These are phyloP conservation scores for Drosophila bocqueti DNA, from an alignment of 1,140 invertebrate species.

Conservation along the genomic window DNA sequence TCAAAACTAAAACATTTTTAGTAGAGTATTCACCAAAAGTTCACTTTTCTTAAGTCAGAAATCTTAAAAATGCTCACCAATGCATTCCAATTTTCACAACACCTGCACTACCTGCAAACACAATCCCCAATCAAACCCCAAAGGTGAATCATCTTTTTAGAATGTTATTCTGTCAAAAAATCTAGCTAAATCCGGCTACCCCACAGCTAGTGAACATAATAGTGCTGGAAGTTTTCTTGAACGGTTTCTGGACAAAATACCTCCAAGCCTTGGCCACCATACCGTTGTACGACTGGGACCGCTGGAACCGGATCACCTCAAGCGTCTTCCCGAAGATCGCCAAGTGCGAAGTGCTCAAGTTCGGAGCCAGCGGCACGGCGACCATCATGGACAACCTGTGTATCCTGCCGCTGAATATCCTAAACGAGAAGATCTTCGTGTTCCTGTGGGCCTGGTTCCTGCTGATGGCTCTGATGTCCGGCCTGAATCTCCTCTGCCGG, in stretches of 20 bases:
- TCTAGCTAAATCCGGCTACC: not conserved
- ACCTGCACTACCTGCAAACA: not conserved
- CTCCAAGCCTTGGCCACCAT: conserved; percentile 88
- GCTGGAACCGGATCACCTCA: conserved; percentile 87
- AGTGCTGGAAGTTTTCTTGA: conserved; percentile 90
- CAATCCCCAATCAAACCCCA: no score
- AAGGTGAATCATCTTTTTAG: not conserved
- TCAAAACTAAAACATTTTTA: no score
- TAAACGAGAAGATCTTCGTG: conserved; percentile 93
- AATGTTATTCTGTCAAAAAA: not conserved
- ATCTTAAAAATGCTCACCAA: no score
- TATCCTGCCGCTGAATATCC: conserved; percentile 91
- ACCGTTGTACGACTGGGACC: conserved; percentile 81
- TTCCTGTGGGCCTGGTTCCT: conserved; percentile 94
- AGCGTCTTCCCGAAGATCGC: conserved; percentile 90
- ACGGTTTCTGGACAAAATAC: conserved; percentile 90
- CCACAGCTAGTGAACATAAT: conserved; percentile 87
- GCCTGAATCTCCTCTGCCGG: conserved; percentile 88
- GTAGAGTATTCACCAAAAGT: no score
- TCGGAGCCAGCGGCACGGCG: conserved; percentile 88
- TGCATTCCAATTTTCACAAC: not conserved
- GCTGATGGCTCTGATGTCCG: conserved; percentile 88
- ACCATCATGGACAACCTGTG: conserved; percentile 89
- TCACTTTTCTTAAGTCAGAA: no score
- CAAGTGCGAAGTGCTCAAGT: conserved; percentile 90